Base-by-base conservation (phyloP, 2,797 vertebrate genomes). In the Echiichthys vipera region DNA sequence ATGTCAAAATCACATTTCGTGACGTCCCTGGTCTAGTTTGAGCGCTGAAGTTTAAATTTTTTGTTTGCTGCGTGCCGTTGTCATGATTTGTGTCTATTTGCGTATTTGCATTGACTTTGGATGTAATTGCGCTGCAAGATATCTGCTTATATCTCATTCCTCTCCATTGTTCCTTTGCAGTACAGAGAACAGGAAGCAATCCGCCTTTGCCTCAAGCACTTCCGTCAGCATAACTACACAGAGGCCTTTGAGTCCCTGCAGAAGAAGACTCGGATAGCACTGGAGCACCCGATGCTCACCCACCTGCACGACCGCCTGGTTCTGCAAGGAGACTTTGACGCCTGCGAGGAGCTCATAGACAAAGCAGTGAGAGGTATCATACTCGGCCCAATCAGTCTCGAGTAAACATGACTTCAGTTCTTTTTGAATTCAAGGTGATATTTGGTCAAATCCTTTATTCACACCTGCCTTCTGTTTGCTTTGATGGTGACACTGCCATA, bases 101-200 rank as follows among this genome's bases (percentile, higher is more conserved):
- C 49, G 4, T n/a, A 62, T 18, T 40, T 67, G 27, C 29, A 61
- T 15, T 7, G 27, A 51, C n/a, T n/a, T 61, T 11, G 5, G 32
- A 56, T 9, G 7, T 4, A 10, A 0, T 49, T 3, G 20, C 29
- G 17, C 8, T 17, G 34, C 10, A 13, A 18, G 12, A 4, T 18
- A 27, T 29, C 24, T 9, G 10, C n/a, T 10, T 14, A 0, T 30
- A 8, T 22, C 17, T 12, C 5, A 66, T 45, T 25, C 17, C 9
- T 63, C n/a, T 71, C 5, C 40, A 2, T 43, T 15, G 1, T 88
- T n/a, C 57, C 24, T 20, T 91, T 84, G 85, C 95, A 99, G 98
- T 99, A 99, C 96, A 96, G 97, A 92, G 98, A 99, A 96, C 98
- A 99, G 94, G 98, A 99, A 95, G 98, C 98, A 87, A 99, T 99